These are phyloP conservation scores for Psephotus haematonotus DNA, from an alignment of 2,113 vertebrate genomes.

Conservation along the genomic window DNA sequence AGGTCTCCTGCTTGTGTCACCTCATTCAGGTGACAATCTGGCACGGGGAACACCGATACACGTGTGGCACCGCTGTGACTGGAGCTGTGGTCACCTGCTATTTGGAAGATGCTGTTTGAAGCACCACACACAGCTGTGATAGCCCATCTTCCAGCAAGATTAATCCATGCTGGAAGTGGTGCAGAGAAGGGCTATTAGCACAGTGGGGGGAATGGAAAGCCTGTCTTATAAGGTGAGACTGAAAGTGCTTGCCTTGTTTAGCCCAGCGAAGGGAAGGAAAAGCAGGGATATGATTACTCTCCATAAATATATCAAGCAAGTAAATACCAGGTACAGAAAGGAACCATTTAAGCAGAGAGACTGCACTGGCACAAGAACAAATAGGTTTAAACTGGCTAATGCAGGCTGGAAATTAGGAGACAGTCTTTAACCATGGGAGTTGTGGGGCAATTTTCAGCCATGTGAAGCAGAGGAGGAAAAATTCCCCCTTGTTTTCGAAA, in stretches of 20 bases:
- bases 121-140: fast-evolving
- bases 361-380: conserved; percentile 30
- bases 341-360: conserved; percentile 48
- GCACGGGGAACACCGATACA: not conserved
- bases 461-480: not conserved
- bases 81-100: fast-evolving
- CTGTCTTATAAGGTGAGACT: not conserved
- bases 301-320: conserved; percentile 42
- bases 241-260: conserved; percentile 36
- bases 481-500: not conserved
- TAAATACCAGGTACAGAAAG: conserved; percentile 51
- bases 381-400: conserved; percentile 37
- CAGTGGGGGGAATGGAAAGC: not conserved
- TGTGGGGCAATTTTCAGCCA: not conserved
- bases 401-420: conserved; percentile 36
- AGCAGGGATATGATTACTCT: conserved; percentile 2
- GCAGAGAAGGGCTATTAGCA: not conserved
- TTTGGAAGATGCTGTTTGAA: not conserved
- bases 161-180: not conserved
- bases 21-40: not conserved
- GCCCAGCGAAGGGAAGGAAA: not conserved
- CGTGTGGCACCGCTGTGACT: fast-evolving
- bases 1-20: not conserved
- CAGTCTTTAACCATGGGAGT: conserved; percentile 7
- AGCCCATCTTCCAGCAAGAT: not conserved